Conservation (phyloP, 2,113 vertebrate species). For the Centrocercus urophasianus region DNA sequence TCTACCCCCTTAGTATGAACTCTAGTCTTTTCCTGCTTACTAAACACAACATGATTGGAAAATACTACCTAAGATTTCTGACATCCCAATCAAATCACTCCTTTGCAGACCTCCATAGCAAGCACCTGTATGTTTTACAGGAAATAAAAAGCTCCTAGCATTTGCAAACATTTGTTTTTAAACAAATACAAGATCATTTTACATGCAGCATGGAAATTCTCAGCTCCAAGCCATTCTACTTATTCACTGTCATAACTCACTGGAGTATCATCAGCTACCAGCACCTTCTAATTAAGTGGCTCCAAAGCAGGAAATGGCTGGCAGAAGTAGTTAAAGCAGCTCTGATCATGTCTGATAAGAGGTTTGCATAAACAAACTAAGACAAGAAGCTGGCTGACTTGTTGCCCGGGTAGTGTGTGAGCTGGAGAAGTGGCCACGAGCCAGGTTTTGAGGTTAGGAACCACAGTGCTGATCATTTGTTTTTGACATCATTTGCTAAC, state of each 20-base stretch:
- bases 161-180: not conserved
- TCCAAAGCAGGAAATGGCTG: not conserved
- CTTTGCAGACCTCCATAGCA: not conserved
- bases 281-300: constrained; percentile 35
- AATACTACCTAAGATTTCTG: not conserved
- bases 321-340: not conserved
- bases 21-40: not conserved
- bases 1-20: not conserved
- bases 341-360: not conserved
- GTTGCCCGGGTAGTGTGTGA: not conserved
- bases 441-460: not conserved
- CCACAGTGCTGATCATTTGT: not conserved
- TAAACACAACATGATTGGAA: not conserved
- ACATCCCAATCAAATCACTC: not conserved
- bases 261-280: not conserved
- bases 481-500: not conserved
- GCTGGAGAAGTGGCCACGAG: not conserved
- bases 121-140: not conserved
- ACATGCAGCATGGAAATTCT: not conserved
- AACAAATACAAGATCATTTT: not conserved
- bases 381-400: not conserved
- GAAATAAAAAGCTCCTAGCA: not conserved
- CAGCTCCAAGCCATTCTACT: not conserved
- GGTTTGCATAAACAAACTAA: not conserved
- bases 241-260: not conserved